Evolutionary conservation across 2,113 vertebrate species (phyloP).

Genomic region (Lutjanus erythropterus): DNA sequence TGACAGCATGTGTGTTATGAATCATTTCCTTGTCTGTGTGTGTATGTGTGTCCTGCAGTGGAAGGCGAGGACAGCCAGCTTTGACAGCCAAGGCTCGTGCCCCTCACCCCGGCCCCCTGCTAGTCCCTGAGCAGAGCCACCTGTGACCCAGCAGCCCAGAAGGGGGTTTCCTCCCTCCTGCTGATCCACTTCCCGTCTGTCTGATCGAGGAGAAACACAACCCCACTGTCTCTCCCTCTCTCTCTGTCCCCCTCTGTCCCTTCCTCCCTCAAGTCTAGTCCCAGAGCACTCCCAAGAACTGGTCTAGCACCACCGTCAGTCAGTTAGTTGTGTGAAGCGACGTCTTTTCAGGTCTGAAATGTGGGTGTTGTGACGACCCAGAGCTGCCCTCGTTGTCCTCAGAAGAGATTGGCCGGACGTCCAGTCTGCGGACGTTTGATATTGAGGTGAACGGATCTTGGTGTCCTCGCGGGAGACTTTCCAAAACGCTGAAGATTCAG

Average conservation of each 20-base stretch:
- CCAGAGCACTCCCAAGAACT: constrained; percentile 66
- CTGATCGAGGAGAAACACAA: constrained; percentile 75
- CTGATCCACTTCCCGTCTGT: constrained; percentile 80
- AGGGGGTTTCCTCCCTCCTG: constrained; percentile 67
- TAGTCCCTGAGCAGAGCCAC: constrained; percentile 89
- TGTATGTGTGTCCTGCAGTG: constrained; percentile 87
- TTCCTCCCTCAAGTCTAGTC: constrained; percentile 57
- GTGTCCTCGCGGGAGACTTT: constrained; percentile 40
- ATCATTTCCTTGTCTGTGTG: constrained; percentile 62
- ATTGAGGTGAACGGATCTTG: constrained; percentile 30
- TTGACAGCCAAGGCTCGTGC: constrained; percentile 97
- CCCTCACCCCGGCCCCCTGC: constrained; percentile 94
- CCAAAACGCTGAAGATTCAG: constrained; percentile 29
- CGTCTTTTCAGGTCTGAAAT: constrained; percentile 56
- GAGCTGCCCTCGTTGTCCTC: constrained; percentile 31
- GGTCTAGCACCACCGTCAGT: constrained; percentile 64
- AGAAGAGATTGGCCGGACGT: constrained; percentile 32
- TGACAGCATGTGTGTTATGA: constrained; percentile 40
- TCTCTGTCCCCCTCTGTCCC: constrained; percentile 29
- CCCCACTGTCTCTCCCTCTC: constrained; percentile 47
- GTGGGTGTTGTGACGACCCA: constrained; percentile 37
- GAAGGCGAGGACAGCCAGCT: constrained; percentile 96
- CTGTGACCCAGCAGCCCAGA: constrained; percentile 75
- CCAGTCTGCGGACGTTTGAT: constrained; percentile 37
- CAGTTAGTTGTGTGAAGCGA: constrained; percentile 56